phyloP scores from a whole-genome alignment of 2,888 invertebrate species.

The Rotaria macrura region DNA sequence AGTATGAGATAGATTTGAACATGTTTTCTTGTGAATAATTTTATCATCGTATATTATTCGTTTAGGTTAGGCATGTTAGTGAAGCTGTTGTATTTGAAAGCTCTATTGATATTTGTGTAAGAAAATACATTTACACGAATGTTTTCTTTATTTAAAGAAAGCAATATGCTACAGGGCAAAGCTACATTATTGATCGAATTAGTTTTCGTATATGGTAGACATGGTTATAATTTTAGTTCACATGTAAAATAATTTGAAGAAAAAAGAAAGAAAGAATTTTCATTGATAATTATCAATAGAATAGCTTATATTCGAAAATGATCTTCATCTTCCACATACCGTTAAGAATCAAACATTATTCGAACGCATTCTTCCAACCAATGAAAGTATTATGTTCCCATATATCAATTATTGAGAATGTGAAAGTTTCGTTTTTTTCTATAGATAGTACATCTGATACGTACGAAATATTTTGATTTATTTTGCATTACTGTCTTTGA shows the following conservation, averaged over 20 bases:
- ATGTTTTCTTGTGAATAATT: too few relatives aligned
- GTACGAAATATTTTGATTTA: neutral
- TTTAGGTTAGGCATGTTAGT: neutral
- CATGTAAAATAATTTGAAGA: neutral
- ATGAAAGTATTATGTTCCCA: neutral
- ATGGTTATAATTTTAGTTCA: slow-evolving; percentile 9
- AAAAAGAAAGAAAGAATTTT: neutral
- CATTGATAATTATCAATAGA: neutral
- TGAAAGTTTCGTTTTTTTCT: too few relatives aligned
- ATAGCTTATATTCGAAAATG: neutral
- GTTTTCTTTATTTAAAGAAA: neutral
- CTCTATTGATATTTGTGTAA: neutral
- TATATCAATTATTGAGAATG: too few relatives aligned
- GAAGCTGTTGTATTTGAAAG: neutral
- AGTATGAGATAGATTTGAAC: neutral
- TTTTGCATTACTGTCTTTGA: neutral
- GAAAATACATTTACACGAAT: neutral
- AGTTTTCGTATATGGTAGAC: neutral
- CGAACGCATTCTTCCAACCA: neutral
- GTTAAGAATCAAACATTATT: slow-evolving; percentile 6
- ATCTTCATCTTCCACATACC: neutral
- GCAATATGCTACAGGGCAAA: neutral
- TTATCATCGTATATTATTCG: neutral
- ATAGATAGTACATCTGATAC: neutral
- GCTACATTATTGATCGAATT: neutral